phyloP scores from a whole-genome alignment of 2,113 vertebrate genomes.

The Acrocephalus arundinaceus region DNA sequence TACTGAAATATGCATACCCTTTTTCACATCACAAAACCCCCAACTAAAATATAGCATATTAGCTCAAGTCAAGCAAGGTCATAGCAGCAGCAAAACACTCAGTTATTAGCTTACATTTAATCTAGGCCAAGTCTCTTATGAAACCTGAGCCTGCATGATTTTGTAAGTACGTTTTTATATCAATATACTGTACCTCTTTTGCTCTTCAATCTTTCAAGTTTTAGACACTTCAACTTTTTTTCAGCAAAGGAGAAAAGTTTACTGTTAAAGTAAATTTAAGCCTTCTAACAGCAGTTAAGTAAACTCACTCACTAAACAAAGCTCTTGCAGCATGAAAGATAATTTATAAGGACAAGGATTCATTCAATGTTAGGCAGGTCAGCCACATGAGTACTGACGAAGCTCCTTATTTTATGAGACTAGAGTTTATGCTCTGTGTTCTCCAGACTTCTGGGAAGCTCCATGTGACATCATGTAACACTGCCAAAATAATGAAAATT shows the following conservation, averaged over 20 bases:
- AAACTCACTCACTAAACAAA: neutral
- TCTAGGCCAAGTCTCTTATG: neutral
- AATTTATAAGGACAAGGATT: neutral
- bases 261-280: neutral
- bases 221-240: neutral
- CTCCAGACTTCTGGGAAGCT: neutral
- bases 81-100: neutral
- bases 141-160: neutral
- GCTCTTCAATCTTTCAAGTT: neutral
- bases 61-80: neutral
- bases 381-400: neutral
- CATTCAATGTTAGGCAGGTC: neutral
- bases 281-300: neutral
- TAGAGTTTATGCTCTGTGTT: neutral
- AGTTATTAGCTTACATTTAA: neutral
- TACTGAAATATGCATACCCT: slow-evolving; percentile 1
- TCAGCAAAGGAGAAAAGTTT: neutral
- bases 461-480: neutral
- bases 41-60: neutral
- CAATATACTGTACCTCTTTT: neutral
- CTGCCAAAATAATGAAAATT: neutral
- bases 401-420: neutral
- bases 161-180: neutral
- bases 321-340: neutral
- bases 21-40: neutral